phyloP scores from a whole-genome alignment of 2,797 vertebrate genomes.

The Microcaecilia unicolor region DNA sequence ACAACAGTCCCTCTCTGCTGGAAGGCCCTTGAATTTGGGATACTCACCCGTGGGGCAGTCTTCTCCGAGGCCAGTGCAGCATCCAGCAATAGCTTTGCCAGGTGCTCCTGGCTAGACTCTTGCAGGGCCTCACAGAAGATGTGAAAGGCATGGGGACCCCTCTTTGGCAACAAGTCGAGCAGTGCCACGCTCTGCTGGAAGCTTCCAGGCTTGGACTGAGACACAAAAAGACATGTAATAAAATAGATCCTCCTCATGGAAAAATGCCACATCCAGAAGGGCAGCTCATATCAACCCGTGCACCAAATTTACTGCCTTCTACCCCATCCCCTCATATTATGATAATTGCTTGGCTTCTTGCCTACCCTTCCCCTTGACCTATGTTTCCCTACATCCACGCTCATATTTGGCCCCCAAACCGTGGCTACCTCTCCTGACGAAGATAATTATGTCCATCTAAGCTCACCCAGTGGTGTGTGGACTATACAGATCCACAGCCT shows the following conservation, averaged over 20 bases:
- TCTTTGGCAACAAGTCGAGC: constrained; percentile 76
- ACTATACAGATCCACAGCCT: too few species aligned
- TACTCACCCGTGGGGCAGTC: constrained; percentile 21
- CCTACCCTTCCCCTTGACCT: too few species aligned
- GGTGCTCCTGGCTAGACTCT: constrained; percentile 79
- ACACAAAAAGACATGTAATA: neutral
- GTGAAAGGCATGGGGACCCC: constrained; percentile 80
- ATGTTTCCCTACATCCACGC: too few species aligned
- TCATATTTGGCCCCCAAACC: too few species aligned
- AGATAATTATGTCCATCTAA: too few species aligned
- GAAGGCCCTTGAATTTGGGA: too few species aligned
- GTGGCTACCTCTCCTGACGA: too few species aligned
- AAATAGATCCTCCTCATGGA: neutral
- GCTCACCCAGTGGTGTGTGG: too few species aligned
- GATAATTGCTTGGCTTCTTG: too few species aligned
- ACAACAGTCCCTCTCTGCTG: too few species aligned
- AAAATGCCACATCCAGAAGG: too few species aligned
- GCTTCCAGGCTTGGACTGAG: constrained; percentile 44
- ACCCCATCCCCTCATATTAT: too few species aligned
- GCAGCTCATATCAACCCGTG: accelerated
- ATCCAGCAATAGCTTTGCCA: constrained; percentile 60
- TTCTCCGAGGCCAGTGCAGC: constrained; percentile 17
- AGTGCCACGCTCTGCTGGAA: constrained; percentile 62
- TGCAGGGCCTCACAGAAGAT: constrained; percentile 75
- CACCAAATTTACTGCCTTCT: neutral